Evolutionary conservation across 2,797 vertebrate species (phyloP), one percentile per base, ranked within the genome.

Genomic region (Megalops cyprinoides): DNA sequence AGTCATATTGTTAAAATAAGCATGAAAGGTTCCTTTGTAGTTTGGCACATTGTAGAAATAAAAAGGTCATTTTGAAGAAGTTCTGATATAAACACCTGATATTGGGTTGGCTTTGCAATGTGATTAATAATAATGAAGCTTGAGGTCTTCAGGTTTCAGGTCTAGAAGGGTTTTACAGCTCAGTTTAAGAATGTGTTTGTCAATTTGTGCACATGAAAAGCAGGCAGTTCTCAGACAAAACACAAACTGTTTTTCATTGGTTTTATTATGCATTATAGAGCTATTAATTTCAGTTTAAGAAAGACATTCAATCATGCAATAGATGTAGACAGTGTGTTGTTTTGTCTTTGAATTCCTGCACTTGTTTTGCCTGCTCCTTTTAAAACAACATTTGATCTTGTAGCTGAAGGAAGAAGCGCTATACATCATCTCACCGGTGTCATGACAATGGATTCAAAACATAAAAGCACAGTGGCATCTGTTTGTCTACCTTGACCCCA

Each of bases 391-490:
- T 74, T 74, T 46, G 48, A 48, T 74, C 42, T 48, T 51, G 34
- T 37, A 58, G 6, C 2, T 14, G 23, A 56, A 39, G 9, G 23
- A 42, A 18, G 18, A 58, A 77, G 39, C 1, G 5, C 2, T 39
- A 42, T 77, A 31, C 53, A 58, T 58, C 53, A 31, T 56, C 39
- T 58, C 6, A 2, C 7, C n/a, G 34, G 55, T 44, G 31, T 51
- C 20, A n/a, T 77, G 75, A 20, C 42, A 28, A 74, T 23, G 23
- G 46, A 25, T 74, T 48, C 73, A 74, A 74, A 74, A 48, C 73
- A 48, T 74, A 46, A 48, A 48, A 48, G 9, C 15, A 20, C 4
- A 18, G 53, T 5, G 37, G 28, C 2, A 42, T 42, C 31, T 37
- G 51, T 56, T 12, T 55, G 31, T 49, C 51, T 56, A 39, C 55